Base-by-base conservation (phyloP, 2,797 vertebrate genomes). In the Tragelaphus oryx region DNA sequence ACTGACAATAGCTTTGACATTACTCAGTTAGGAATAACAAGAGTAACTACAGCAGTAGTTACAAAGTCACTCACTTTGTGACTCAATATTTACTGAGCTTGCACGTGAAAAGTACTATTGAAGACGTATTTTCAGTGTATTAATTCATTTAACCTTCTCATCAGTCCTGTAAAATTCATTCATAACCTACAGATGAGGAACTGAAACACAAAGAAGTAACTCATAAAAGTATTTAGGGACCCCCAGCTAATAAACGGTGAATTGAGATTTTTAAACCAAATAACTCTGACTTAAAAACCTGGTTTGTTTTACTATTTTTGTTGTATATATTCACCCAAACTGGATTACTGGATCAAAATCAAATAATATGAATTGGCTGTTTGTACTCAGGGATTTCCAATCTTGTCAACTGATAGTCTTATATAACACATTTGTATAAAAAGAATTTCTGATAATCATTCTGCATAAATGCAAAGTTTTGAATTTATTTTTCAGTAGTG, bases 201-300 rank as follows among this genome's bases (percentile, higher is more conserved):
- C 22, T 57, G 48, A 89, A 57, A 84, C n/a, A 86, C 17, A 92
- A 57, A 89, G 44, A 78, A 20, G 33, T 90, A 90, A 78, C 33
- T 92, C 71, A 37, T 8, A 16, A 80, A 76, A 59, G 11, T 87
- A 76, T 85, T 91, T 80, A 89, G 81, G 75, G 37, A 91, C 7
- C 8, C 5, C 17, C 16, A 82, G 54, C 44, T 76, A 89, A 89
- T 89, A 91, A 89, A 76, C 89, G 59, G 9, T 81, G 6, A 78
- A n/a, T 33, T 95, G 22, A 96, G 28, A 86, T 95, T 93, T 97
- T 79, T 88, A 92, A 95, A 50, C 59, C n/a, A 86, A 2, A 84
- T 62, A 50, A 83, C 48, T 91, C 48, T 91, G 28, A 78, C 41
- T 96, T 22, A 71, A 68, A 97, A 84, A 37, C 30, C 10, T 60